Percentiles rank a stretch among this genome's conserved stretches.
These are phyloP conservation scores for Myotis pilosus DNA, from an alignment of 2,797 vertebrate species.

Conservation along the genomic window DNA sequence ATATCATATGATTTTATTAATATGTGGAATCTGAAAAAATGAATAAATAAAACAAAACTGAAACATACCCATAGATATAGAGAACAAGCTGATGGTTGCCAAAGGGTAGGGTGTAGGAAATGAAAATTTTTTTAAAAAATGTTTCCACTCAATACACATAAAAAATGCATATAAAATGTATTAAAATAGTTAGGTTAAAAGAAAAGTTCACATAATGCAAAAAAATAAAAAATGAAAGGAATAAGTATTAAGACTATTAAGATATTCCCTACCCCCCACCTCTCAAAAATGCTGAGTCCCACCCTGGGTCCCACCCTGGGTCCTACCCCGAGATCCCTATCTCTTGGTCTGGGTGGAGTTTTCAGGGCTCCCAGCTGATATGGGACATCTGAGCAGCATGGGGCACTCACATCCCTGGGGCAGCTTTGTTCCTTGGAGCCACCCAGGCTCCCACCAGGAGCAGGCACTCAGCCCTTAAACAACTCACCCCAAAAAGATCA, in stretches of 20 bases:
- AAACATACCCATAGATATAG: background rate
- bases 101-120: background rate
- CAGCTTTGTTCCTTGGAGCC: background rate
- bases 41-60: background rate
- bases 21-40: background rate
- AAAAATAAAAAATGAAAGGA: background rate
- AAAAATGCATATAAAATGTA: background rate
- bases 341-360: background rate
- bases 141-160: background rate
- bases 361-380: background rate
- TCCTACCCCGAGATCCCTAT: background rate
- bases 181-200: background rate
- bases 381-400: background rate
- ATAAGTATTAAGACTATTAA: background rate
- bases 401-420: background rate
- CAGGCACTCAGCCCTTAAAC: background rate
- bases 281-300: background rate
- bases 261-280: background rate
- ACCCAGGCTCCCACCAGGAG: background rate
- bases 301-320: background rate
- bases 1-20: background rate
- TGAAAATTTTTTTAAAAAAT: background rate
- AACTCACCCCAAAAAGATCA: background rate
- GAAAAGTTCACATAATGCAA: background rate
- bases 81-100: background rate